Base-by-base conservation (phyloP, 2,888 invertebrate species). In the Blera fallax region DNA sequence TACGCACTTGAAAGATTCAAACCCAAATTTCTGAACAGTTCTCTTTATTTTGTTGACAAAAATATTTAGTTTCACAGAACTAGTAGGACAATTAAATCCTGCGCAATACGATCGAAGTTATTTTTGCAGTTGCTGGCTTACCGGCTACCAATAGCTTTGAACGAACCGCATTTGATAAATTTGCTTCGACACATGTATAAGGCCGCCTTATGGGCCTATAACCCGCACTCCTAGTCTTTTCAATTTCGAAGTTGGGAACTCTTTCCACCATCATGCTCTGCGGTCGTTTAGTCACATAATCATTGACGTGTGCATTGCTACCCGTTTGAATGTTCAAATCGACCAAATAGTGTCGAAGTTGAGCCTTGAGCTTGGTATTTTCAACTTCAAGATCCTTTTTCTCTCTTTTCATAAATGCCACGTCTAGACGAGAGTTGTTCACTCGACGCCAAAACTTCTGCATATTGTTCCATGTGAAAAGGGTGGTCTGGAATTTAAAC, bases 391-490 rank as follows among this genome's bases (percentile, higher is more conserved):
- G 88, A 1, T 83, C 65, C 0, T 85, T 74, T 67, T 92, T 91
- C 50, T 91, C 90, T 60, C 91, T 93, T 82, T 89, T 92, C 74
- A 94, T 90, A 7, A 93, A 93, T 29, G 93, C 92, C 56, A 93
- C 93, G 88, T 94, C 94, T 52, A 94, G 90, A 18, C 93, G 88
- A 1, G 93, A 93, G 82, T 93, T 93, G 89, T 94, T 95, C 73
- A 93, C 94, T 10, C 94, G 93, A 77, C 93, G 92, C 94, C 96
- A 94, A 89, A 97, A 96, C 88, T 95, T 95, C 87, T 95, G 95
- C 93, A 96, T 92, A 90, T 94, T 94, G 11, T 93, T 93, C 89
- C 94, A 94, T 60, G 62, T 27, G 6, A 72, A 54, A 0, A 85
- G 54, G 7, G 52, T 50, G 16, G 45, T 45, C 94, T 94, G 85